Percentiles rank a stretch among this genome's conserved stretches.
phyloP scores from a whole-genome alignment of 2,113 vertebrate species.

The Protomyctophum bolini region DNA sequence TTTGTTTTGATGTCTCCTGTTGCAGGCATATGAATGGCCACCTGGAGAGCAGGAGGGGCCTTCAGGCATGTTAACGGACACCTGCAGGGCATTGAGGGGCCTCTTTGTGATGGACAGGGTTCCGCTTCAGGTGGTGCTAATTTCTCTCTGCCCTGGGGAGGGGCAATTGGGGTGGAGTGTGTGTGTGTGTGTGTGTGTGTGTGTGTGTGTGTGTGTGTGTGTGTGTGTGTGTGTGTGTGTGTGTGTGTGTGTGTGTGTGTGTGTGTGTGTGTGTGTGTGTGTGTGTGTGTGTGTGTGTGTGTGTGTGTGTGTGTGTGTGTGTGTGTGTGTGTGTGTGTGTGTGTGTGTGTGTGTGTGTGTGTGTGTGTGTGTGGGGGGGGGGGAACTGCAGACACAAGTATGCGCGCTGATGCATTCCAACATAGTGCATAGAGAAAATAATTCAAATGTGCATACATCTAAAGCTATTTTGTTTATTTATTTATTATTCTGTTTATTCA shows the following conservation, averaged over 20 bases:
- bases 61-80: slow-evolving; percentile 74
- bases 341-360: no score
- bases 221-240: neutral
- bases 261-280: neutral
- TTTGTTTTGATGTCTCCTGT: slow-evolving; percentile 71
- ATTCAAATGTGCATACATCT: no score
- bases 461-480: no score
- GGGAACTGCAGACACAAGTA: no score
- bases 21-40: slow-evolving; percentile 67
- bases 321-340: neutral
- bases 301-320: neutral
- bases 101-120: slow-evolving; percentile 72
- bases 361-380: no score
- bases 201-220: neutral
- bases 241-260: neutral
- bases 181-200: slow-evolving; percentile 16
- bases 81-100: slow-evolving; percentile 72
- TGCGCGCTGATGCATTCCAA: no score
- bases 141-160: slow-evolving; percentile 60
- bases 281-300: neutral
- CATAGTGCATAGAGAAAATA: no score
- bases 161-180: slow-evolving; percentile 34
- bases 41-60: slow-evolving; percentile 57
- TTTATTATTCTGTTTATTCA: no score
- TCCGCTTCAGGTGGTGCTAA: slow-evolving; percentile 77